phyloP scores from a whole-genome alignment of 2,888 invertebrate genomes.

The Parelbella ahira region DNA sequence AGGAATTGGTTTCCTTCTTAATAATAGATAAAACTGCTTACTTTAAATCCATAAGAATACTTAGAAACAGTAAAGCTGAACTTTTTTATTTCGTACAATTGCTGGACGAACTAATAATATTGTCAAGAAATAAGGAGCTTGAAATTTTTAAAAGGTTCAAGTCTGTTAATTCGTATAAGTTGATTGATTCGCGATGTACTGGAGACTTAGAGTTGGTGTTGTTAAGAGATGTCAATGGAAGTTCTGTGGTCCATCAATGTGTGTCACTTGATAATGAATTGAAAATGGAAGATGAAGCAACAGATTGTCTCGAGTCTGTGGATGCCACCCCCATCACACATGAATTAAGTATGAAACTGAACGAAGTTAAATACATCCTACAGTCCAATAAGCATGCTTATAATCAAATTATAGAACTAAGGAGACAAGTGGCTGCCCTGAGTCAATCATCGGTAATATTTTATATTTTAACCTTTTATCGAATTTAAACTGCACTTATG shows the following conservation, averaged over 20 bases:
- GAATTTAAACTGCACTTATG: too few species aligned
- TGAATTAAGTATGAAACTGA: slow-evolving; percentile 51
- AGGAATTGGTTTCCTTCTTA: slow-evolving; percentile 44
- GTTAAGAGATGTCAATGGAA: too few species aligned
- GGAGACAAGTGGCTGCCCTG: too few species aligned
- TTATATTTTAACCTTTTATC: too few species aligned
- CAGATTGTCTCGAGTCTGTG: too few species aligned
- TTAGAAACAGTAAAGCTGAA: slow-evolving; percentile 50
- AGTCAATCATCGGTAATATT: too few species aligned
- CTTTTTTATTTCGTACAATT: slow-evolving; percentile 53
- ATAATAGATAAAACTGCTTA: slow-evolving; percentile 32
- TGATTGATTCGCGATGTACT: slow-evolving; percentile 44
- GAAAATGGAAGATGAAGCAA: too few species aligned
- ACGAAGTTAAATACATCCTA: slow-evolving; percentile 51
- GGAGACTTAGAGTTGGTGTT: too few species aligned
- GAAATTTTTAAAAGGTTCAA: too few species aligned
- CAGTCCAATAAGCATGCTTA: slow-evolving; percentile 48
- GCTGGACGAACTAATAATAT: slow-evolving; percentile 44
- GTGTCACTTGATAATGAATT: too few species aligned
- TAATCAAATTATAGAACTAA: slow-evolving; percentile 45
- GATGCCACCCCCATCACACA: neutral
- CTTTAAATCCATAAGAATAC: slow-evolving; percentile 43
- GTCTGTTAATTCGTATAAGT: too few species aligned
- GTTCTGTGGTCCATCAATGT: too few species aligned
- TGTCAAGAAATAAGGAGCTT: slow-evolving; percentile 43